Evolutionary conservation across 2,888 invertebrate species (phyloP).

Genomic region (Perizoma flavofasciatum): DNA sequence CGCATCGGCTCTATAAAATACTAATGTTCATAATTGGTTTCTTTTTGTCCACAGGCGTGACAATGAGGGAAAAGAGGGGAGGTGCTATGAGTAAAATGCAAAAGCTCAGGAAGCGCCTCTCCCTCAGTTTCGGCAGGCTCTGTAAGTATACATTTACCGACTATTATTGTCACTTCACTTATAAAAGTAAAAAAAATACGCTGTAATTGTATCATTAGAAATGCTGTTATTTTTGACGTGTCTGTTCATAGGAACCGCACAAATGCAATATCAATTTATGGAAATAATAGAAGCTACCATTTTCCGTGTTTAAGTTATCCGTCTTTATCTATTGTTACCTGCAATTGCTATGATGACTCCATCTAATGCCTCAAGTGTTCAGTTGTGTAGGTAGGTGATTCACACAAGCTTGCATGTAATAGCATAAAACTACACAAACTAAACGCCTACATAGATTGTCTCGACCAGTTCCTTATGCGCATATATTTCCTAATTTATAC

Average conservation of each 20-base stretch:
- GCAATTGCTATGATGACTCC: constrained; percentile 19
- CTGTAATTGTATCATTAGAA: too few species aligned
- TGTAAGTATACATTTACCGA: constrained; percentile 87
- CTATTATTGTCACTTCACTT: not conserved
- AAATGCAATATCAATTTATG: too few species aligned
- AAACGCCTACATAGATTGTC: constrained; percentile 8
- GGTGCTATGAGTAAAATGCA: constrained; percentile 96
- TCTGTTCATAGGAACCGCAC: too few species aligned
- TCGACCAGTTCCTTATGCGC: constrained; percentile 13
- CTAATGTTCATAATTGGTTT: constrained; percentile 36
- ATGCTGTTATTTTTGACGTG: too few species aligned
- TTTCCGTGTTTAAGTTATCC: not conserved
- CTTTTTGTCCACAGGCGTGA: constrained; percentile 87
- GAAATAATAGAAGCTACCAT: not conserved
- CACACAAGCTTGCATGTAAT: constrained; percentile 6
- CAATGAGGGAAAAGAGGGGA: constrained; percentile 96
- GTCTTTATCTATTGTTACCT: constrained; percentile 15
- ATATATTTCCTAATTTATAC: constrained; percentile 6
- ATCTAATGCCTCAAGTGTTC: constrained; percentile 5
- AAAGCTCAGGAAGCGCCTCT: constrained; percentile 97
- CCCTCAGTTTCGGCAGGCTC: constrained; percentile 97
- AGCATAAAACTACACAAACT: constrained; percentile 12
- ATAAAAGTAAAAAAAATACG: too few species aligned
- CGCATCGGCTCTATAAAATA: constrained; percentile 44
- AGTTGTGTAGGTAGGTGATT: constrained; percentile 16